phyloP scores from a whole-genome alignment of 2,888 invertebrate genomes.

The Crepidodera aurea region DNA sequence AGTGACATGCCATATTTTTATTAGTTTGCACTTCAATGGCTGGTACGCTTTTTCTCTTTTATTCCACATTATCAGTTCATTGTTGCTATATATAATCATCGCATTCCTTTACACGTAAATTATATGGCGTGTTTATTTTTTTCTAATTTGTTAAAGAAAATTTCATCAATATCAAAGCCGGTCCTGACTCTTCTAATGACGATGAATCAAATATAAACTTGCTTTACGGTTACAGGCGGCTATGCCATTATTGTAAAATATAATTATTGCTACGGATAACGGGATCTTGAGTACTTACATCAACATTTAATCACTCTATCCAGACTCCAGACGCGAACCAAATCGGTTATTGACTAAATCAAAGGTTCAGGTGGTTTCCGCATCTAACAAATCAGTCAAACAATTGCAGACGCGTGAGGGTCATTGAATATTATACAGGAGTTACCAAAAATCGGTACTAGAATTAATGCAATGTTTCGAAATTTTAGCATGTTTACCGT shows the following conservation, averaged over 20 bases:
- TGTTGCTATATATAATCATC: no score
- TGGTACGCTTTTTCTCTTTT: no score
- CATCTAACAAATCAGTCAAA: neutral
- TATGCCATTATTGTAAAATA: neutral
- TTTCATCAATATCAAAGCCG: neutral
- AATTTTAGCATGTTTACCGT: no score
- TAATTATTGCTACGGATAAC: neutral
- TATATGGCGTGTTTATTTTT: no score
- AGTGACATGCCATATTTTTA: no score
- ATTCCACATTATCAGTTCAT: no score
- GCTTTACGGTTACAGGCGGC: conserved; percentile 29
- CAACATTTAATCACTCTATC: neutral
- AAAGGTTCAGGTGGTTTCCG: neutral
- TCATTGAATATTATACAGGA: neutral
- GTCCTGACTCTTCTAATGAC: conserved; percentile 35
- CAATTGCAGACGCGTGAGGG: neutral
- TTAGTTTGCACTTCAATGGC: no score
- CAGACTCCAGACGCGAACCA: neutral
- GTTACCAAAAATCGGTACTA: neutral
- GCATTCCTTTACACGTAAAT: no score
- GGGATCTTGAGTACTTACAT: neutral
- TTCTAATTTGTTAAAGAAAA: no score
- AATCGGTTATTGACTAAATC: neutral
- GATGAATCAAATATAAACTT: conserved; percentile 41
- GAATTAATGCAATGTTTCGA: no score